Base-by-base conservation (phyloP, 2,113 vertebrate genomes). In the Xenus cinereus region DNA sequence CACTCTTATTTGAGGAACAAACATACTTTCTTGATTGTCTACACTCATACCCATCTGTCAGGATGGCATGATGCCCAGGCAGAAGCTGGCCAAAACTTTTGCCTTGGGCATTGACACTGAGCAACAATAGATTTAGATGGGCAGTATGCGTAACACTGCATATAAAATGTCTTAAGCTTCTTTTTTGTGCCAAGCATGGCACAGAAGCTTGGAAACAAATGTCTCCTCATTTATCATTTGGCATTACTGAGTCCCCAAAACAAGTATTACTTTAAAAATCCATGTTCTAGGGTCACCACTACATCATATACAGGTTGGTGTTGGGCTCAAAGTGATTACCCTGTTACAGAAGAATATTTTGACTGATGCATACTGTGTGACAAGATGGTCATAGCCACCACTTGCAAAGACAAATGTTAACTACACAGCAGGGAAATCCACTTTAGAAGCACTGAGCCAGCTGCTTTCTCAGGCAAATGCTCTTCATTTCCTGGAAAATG, bases 1-100 rank as follows among this genome's bases (percentile, higher is more conserved):
- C 84, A 90, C 90, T 89, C 87, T 92, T 94, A 85, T 95, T 95
- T 97, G 97, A 95, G 85, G 95, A 97, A 88, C 77, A 95, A 97
- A 96, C 89, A 97, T 93, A 95, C 95, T 96, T 96, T 95, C 89
- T 68, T 93, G 91, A 97, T 97, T 97, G 95, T 97, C 97, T 94
- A 74, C 77, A 78, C 83, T 94, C 84, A 76, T 68, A 93, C 68
- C 97, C 97, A 97, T 98, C 97, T 98, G 97, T 96, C 76, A 71
- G 64, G 82, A 97, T 97, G 97, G 97, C 96, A 84, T 7, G 46
- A 69, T 92, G 97, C 97, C 97, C 97, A 94, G 93, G 90, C 79
- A 94, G 84, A 94, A 94, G 91, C 90, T 94, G 87, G 96, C 96
- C 95, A 97, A 95, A 97, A 94, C 90, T 97, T 97, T 97, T 96